A percentile compares a stretch with the other conserved stretches of the same genome.
phyloP scores from a whole-genome alignment of 35 echinoderm and acorn worm genomes.

The Apostichopus japonicus region DNA sequence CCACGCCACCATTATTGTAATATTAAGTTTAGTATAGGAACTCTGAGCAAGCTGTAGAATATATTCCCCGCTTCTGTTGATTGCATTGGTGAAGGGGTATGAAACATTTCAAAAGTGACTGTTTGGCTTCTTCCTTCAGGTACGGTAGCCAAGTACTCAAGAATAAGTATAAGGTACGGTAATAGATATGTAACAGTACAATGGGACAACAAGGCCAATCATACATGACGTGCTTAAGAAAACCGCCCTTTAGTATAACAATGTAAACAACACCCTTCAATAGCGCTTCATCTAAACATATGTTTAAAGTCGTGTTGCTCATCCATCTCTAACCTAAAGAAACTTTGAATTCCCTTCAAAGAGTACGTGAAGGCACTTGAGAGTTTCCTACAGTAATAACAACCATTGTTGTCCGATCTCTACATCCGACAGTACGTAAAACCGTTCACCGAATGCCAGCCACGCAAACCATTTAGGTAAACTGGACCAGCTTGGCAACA shows the following conservation, averaged over 20 bases:
- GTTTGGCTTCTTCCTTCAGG: background rate
- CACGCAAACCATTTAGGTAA: background rate
- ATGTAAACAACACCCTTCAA: conserved; percentile 1
- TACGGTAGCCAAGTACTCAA: background rate
- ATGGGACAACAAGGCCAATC: background rate
- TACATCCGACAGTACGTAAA: background rate
- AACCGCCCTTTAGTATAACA: background rate
- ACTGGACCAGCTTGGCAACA: background rate
- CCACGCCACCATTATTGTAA: background rate
- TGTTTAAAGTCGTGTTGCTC: conserved; percentile 42
- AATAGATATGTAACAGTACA: background rate
- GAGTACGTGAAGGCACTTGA: conserved; percentile 38
- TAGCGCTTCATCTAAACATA: conserved; percentile 7
- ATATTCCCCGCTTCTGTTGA: background rate
- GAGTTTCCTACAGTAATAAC: background rate
- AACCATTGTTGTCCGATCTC: background rate
- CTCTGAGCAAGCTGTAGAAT: no score
- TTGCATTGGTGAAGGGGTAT: background rate
- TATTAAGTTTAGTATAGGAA: no score
- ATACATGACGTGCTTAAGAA: background rate
- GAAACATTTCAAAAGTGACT: background rate
- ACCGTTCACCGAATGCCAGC: background rate
- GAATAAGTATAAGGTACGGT: background rate
- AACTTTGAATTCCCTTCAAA: background rate
- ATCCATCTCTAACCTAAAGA: conserved; percentile 25